Percentiles rank a stretch among this genome's conserved stretches.
Conservation (phyloP, 64 coral and sea anemone genomes). For the Hydrozoanthus tunicans region DNA sequence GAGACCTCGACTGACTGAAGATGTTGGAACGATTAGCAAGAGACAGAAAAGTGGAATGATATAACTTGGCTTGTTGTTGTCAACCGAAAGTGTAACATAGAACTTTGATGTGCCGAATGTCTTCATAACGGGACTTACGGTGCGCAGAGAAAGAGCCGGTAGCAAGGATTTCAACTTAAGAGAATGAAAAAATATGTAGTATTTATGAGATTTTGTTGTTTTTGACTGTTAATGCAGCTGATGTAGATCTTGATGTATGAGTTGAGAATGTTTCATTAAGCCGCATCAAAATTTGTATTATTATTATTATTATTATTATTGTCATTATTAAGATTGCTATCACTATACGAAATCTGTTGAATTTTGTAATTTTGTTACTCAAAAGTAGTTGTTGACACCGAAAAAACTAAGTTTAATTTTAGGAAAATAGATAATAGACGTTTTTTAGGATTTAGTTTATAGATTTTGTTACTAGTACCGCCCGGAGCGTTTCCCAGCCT, state of each 20-base stretch:
- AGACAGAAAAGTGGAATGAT: too few relatives aligned
- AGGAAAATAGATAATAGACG: too few relatives aligned
- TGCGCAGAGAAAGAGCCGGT: neutral
- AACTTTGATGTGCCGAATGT: neutral
- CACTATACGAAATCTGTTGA: neutral
- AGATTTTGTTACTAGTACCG: too few relatives aligned
- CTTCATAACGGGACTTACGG: neutral
- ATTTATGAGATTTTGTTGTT: conserved; percentile 24
- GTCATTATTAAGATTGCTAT: too few relatives aligned
- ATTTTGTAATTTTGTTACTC: conserved; percentile 10
- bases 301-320: neutral
- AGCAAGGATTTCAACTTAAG: neutral
- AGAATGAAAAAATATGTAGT: conserved; percentile 7
- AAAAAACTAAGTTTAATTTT: too few relatives aligned
- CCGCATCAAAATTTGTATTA: conserved; percentile 23
- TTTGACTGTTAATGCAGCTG: neutral
- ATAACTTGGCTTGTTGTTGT: too few relatives aligned
- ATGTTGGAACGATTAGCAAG: too few relatives aligned
- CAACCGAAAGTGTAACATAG: neutral
- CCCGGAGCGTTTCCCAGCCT: too few relatives aligned
- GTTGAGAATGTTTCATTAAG: neutral
- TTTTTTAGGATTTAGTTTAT: too few relatives aligned
- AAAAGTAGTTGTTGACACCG: conserved; percentile 4
- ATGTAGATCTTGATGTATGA: neutral
- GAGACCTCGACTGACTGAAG: too few relatives aligned